A percentile compares a stretch with the other conserved stretches of the same genome.
phyloP scores from a whole-genome alignment of 2,797 vertebrate species.

The Myotis pilosus region DNA sequence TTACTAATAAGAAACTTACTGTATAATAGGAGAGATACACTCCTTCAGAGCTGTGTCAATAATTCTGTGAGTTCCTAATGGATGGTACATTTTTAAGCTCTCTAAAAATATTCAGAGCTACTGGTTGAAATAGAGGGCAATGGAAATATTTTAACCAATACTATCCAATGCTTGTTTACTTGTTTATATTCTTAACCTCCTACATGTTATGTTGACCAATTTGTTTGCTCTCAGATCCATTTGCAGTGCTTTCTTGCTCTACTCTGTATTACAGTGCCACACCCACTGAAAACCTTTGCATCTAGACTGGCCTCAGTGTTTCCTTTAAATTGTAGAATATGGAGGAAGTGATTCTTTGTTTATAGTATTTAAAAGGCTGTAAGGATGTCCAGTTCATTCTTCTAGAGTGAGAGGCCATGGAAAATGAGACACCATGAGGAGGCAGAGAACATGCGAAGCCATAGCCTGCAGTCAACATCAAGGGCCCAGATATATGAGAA shows the following conservation, averaged over 20 bases:
- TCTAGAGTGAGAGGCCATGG: not conserved
- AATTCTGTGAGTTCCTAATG: not conserved
- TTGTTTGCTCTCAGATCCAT: not conserved
- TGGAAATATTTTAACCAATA: not conserved
- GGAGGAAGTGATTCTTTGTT: not conserved
- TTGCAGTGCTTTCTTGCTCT: not conserved
- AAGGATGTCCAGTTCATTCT: not conserved
- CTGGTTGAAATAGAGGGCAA: not conserved
- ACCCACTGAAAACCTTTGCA: not conserved
- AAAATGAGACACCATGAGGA: not conserved
- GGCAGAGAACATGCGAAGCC: fast-evolving
- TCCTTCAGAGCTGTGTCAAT: not conserved
- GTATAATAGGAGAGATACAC: not conserved
- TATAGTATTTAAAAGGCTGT: not conserved
- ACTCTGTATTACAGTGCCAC: not conserved
- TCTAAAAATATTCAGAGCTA: not conserved
- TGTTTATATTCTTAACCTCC: not conserved
- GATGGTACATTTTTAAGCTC: not conserved
- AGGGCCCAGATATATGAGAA: fast-evolving
- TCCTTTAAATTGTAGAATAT: not conserved
- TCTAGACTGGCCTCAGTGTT: not conserved
- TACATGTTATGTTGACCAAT: not conserved
- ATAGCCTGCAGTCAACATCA: not conserved
- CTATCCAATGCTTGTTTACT: not conserved
- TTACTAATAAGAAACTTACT: not conserved